Evolutionary conservation across 2,113 vertebrate genomes (phyloP).

Genomic region (Silurus glanis): DNA sequence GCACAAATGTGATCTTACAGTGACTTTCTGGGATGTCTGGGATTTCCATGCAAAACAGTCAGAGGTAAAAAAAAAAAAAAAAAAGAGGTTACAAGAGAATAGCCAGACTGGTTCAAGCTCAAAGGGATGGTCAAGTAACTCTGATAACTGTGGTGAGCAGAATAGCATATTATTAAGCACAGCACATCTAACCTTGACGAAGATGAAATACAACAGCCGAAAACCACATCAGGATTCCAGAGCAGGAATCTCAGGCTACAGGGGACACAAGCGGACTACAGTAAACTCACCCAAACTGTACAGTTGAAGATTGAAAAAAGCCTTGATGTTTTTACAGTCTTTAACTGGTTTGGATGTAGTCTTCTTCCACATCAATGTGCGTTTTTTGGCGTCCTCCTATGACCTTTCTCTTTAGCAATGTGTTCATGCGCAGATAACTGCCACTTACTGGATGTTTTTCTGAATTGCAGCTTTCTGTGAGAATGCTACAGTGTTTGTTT

Average conservation of each 20-base stretch:
- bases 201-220: not conserved
- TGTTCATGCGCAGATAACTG: not conserved
- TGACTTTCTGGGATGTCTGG: not conserved
- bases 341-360: not conserved
- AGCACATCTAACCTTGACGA: not conserved
- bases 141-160: not conserved
- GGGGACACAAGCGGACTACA: not conserved
- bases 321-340: not conserved
- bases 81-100: not conserved
- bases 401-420: not conserved
- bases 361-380: no score
- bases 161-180: not conserved
- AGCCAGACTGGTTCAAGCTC: not conserved
- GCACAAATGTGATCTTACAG: not conserved
- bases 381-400: not conserved
- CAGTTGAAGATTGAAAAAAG: not conserved
- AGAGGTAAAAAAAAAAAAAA: not conserved
- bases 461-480: not conserved
- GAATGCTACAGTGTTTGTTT: not conserved
- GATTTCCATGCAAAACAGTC: not conserved
- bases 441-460: not conserved
- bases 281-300: not conserved
- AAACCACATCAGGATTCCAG: not conserved
- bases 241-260: not conserved
- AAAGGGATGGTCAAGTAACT: not conserved